Conservation (phyloP, 2,113 vertebrate genomes). For the Ariopsis seemanni region DNA sequence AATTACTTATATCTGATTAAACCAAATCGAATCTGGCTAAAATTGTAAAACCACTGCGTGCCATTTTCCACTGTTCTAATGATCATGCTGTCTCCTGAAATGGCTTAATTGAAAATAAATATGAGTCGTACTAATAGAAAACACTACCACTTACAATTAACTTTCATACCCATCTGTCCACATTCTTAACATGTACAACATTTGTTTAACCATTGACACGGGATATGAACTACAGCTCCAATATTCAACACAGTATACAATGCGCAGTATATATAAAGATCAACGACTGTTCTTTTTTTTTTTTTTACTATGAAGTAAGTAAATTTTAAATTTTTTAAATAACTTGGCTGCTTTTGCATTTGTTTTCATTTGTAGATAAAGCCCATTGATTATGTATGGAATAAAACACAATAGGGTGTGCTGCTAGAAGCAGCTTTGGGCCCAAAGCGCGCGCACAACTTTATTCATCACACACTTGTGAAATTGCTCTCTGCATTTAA, state of each 20-base stretch:
- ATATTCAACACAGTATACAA: background rate
- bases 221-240: background rate
- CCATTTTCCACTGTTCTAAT: background rate
- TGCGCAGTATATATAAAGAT: background rate
- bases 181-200: background rate
- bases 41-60: background rate
- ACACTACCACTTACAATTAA: background rate
- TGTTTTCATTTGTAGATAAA: background rate
- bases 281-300: background rate
- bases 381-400: background rate
- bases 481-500: no score
- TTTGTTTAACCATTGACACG: background rate
- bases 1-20: slow-evolving; percentile 3
- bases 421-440: no score
- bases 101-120: background rate
- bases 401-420: background rate
- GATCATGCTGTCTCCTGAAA: background rate
- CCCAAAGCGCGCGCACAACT: no score
- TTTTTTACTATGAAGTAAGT: background rate
- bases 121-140: background rate
- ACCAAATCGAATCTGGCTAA: background rate
- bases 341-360: background rate
- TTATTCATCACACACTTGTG: no score
- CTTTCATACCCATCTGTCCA: background rate
- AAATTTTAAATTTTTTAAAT: no score